Percentiles rank a stretch among this genome's conserved stretches.
Evolutionary conservation across 2,797 vertebrate species (phyloP).

Genomic region (Pseudocheirus occidentalis): DNA sequence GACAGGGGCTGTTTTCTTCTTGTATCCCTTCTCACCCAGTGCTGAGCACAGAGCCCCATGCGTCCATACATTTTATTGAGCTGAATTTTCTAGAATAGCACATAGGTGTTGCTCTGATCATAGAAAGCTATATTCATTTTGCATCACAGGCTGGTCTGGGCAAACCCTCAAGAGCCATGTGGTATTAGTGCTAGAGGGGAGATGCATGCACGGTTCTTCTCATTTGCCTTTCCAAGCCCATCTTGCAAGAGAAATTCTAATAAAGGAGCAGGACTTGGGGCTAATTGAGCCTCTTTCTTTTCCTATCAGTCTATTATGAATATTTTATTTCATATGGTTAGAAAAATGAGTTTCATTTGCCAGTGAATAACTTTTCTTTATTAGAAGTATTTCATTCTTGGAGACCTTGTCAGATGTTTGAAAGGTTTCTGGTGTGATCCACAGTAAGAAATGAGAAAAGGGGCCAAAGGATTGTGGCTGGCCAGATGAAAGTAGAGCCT

Average conservation of each 20-base stretch:
- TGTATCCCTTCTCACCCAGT: background rate
- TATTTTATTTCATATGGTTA: constrained; percentile 68
- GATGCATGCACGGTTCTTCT: constrained; percentile 39
- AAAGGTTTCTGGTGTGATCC: constrained; percentile 57
- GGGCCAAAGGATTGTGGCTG: background rate
- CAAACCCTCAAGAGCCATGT: background rate
- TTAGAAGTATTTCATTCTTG: constrained; percentile 56
- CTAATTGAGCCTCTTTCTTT: constrained; percentile 63
- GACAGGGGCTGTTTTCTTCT: background rate
- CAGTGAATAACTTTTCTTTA: constrained; percentile 55
- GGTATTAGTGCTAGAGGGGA: background rate
- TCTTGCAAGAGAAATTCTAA: constrained; percentile 60
- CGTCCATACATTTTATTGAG: background rate
- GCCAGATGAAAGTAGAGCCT: background rate
- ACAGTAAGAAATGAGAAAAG: constrained; percentile 56
- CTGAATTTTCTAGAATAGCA: background rate
- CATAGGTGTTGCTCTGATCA: constrained; percentile 33
- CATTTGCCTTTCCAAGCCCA: background rate
- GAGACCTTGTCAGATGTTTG: constrained; percentile 42
- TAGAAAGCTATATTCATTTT: background rate
- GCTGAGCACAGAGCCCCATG: no score
- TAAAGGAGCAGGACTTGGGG: constrained; percentile 57
- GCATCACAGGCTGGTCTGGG: constrained; percentile 10
- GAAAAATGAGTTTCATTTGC: constrained; percentile 64
- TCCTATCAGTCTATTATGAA: constrained; percentile 62